These are phyloP conservation scores for Megalops cyprinoides DNA, from an alignment of 2,797 vertebrate genomes.

Conservation along the genomic window DNA sequence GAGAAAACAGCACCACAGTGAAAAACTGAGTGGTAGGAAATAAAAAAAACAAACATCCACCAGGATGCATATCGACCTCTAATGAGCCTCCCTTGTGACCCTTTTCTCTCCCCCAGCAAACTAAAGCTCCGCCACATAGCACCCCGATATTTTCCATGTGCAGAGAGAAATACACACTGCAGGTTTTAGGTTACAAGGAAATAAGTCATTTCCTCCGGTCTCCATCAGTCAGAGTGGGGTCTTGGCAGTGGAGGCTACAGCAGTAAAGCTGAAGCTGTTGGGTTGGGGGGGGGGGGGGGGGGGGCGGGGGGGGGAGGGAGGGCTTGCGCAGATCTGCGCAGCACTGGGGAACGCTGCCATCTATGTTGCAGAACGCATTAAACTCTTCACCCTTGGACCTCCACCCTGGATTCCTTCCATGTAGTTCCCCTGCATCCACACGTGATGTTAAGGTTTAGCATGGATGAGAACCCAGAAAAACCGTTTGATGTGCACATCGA, in stretches of 20 bases:
- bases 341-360: background rate
- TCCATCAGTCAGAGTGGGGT: conserved; percentile 5
- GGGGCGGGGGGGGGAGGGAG: background rate
- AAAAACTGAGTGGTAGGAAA: background rate
- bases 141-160: background rate
- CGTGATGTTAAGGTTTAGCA: background rate
- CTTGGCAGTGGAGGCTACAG: background rate
- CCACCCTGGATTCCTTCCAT: background rate
- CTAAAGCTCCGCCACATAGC: background rate
- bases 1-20: background rate
- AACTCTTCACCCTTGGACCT: background rate
- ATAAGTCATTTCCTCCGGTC: conserved; percentile 25
- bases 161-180: conserved; percentile 9
- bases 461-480: background rate
- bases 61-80: background rate
- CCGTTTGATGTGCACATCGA: background rate
- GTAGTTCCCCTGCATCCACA: background rate
- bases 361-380: background rate
- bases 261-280: background rate
- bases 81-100: background rate
- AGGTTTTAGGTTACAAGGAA: conserved; percentile 13
- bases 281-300: background rate
- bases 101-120: background rate
- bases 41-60: background rate
- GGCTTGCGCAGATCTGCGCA: background rate